phyloP scores from a whole-genome alignment of 2,888 invertebrate species.

The Papilio gigon region DNA sequence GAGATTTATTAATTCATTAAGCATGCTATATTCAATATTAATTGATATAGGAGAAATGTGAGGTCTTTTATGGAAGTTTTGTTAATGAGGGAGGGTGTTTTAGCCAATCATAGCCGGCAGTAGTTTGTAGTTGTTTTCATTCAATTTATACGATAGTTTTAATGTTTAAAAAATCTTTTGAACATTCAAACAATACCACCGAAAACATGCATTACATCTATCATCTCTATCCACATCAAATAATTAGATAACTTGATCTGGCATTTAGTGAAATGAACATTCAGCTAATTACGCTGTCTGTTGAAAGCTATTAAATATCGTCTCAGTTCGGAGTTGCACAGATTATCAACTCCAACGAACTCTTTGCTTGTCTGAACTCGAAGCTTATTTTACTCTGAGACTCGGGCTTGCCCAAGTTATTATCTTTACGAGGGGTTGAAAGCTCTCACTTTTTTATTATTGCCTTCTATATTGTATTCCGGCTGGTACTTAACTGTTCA shows the following conservation, averaged over 20 bases:
- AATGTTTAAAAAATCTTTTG: background rate
- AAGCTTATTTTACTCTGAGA: conserved; percentile 57
- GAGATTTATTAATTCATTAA: conserved; percentile 22
- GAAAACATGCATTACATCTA: background rate
- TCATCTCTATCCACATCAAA: conserved; percentile 3
- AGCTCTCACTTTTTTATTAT: conserved; percentile 75
- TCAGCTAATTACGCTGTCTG: conserved; percentile 27
- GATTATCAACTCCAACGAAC: conserved; percentile 50
- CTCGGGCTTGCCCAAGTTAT: conserved; percentile 65
- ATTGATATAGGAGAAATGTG: background rate
- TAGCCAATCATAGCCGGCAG: too few species aligned
- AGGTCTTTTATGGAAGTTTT: too few species aligned
- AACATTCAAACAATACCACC: background rate
- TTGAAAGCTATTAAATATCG: conserved; percentile 19
- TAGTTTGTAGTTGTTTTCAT: too few species aligned
- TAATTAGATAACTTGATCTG: conserved; percentile 15
- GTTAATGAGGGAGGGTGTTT: too few species aligned
- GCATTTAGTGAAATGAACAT: conserved; percentile 17
- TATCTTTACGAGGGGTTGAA: conserved; percentile 79
- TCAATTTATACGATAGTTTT: too few species aligned
- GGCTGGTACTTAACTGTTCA: conserved; percentile 61
- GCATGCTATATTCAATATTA: conserved; percentile 11
- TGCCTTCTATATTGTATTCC: conserved; percentile 67
- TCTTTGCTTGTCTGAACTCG: conserved; percentile 52
- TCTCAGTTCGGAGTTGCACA: conserved; percentile 29